Base-by-base conservation (phyloP, 1,140 invertebrate species). In the Drosophila repletoides region DNA sequence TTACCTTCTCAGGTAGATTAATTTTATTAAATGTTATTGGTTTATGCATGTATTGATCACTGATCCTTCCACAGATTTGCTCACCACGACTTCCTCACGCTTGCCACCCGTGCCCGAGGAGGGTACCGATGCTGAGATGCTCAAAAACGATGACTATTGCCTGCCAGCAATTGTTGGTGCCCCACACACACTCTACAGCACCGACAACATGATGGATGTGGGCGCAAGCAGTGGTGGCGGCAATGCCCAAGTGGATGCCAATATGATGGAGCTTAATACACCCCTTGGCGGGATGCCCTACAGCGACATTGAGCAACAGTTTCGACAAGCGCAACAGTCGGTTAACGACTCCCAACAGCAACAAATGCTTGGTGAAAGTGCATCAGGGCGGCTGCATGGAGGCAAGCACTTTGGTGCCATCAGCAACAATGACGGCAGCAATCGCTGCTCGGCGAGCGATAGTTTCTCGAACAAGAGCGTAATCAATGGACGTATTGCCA, bases 1-100 rank as follows among this genome's bases (percentile, higher is more conserved):
- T 86, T 95, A 95, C 77, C 22, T 91, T 97, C 56, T 95, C 96
- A 92, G 95, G 95, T 96, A 91, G 74, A 45, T 36, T 14, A 5
- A 0, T 6, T 2, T 10, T 38, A 17, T 7, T 6, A 21, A 19
- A n/a, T n/a, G 14, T n/a, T 40, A 4, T 40, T 5, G 9, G n/a
- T n/a, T n/a, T n/a, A n/a, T n/a, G n/a, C n/a, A n/a, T n/a, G n/a
- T n/a, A n/a, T n/a, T n/a, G n/a, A n/a, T n/a, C n/a, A n/a, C n/a
- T n/a, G n/a, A n/a, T n/a, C n/a, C n/a, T n/a, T 26, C 12, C 1
- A 4, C 14, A 90, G 89, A 90, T 60, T 53, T 90, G 58, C 69
- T 89, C 2, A 55, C 87, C 19, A 76, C 66, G 33, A 73, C 84
- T 14, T 26, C 45, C 5, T 67, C 64, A 28, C 92, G 92, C 14